Evolutionary conservation across 2,888 invertebrate genomes (phyloP), one percentile per base, ranked within the genome.

Genomic region (Deilephila porcellus): DNA sequence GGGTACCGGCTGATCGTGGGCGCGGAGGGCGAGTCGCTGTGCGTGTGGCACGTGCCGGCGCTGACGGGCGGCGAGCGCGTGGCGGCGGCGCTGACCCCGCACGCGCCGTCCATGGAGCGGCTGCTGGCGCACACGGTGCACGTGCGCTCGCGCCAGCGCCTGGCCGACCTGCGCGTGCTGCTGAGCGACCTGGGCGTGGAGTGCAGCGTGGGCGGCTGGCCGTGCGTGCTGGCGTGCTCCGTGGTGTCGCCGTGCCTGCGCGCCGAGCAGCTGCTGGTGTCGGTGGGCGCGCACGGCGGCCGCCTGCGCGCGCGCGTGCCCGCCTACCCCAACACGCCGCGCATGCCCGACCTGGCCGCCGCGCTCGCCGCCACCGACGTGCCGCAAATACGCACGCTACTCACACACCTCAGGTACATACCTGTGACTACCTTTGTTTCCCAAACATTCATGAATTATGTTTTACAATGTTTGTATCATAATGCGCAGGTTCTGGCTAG

Each of bases 61-160:
- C 87, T 93, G 88, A 87, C 95, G 89, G 88, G 95, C 88, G 91
- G 91, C 74, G 94, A 92, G 86, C 91, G 92, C 64, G 94, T 93
- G 75, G 88, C 95, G 73, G 96, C 97, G 89, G 98, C 98, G 19
- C 97, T 98, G 62, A 96, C 98, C 80, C 98, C 98, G 34, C 98
- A 98, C 91, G 97, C 98, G 84, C 95, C 99, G n/a, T 98, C 99
- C 6, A 98, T 99, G 96, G 99, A 99, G 93, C 97, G 98, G 59
- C 95, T 99, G 72, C 95, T 99, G 59, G 98, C 99, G 7, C 98
- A 99, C 88, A 99, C 99, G 0, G 98, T 99, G 80, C 99, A 99
- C 86, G 97, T 99, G 74, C 96, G 99, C 80, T 98, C 98, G 0
- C 96, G 98, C 73, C 97, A 97, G 78, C 95, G 99, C 63, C 95